These are phyloP conservation scores for Gnathonemus longibarbis DNA, from an alignment of 2,113 vertebrate genomes.

Conservation along the genomic window DNA sequence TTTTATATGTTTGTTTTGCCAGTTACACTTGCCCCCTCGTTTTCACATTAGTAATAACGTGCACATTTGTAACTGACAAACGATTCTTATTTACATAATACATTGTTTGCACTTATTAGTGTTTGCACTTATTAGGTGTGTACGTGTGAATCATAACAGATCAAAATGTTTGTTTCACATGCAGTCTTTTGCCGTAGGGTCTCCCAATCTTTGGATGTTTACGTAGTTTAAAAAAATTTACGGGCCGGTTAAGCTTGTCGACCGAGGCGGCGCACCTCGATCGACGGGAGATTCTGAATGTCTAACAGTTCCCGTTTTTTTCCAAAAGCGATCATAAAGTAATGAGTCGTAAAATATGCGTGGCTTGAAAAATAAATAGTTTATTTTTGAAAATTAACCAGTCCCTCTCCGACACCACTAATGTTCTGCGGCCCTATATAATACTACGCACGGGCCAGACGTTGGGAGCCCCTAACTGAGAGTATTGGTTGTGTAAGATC, in stretches of 20 bases:
- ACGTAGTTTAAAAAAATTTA: not conserved
- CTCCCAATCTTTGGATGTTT: not conserved
- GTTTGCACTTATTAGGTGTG: not conserved
- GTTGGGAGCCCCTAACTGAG: not conserved
- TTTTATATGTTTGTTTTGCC: not conserved
- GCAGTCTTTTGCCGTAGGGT: not conserved
- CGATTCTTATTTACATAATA: not conserved
- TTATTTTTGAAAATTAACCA: not conserved
- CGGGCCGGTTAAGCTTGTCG: not conserved
- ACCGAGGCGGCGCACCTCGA: not conserved
- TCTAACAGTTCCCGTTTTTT: not conserved
- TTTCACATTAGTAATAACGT: not conserved
- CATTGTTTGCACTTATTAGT: not conserved
- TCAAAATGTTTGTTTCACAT: not conserved
- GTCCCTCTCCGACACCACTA: not conserved
- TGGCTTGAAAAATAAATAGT: not conserved
- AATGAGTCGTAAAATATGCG: not conserved
- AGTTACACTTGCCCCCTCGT: not conserved
- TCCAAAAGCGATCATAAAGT: not conserved
- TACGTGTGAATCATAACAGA: not conserved
- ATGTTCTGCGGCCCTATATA: not conserved
- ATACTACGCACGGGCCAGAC: not conserved
- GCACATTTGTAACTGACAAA: not conserved
- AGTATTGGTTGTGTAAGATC: not conserved
- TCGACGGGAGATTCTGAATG: not conserved